Conservation (phyloP, 2,797 vertebrate species). For the Platyrinchus mystaceus region DNA sequence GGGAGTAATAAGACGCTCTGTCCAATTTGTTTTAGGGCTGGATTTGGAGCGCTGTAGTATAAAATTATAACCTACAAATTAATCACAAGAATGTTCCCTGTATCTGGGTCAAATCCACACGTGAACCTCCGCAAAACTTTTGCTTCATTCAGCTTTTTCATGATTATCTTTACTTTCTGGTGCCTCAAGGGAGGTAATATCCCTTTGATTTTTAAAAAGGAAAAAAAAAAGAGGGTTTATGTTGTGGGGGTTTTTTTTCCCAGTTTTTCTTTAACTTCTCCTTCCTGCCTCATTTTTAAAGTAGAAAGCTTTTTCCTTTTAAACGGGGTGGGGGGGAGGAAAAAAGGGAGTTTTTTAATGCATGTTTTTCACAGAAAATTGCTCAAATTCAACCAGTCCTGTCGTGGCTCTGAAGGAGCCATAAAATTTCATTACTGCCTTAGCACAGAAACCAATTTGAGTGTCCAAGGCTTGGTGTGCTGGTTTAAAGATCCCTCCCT, state of each 20-base stretch:
- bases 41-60: not conserved
- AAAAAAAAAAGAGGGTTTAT: rapidly evolving
- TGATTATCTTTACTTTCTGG: not conserved
- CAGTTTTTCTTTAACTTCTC: not conserved
- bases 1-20: not conserved
- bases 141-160: constrained; percentile 61
- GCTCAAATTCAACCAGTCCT: not conserved
- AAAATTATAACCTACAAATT: constrained; percentile 5
- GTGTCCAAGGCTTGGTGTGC: not conserved
- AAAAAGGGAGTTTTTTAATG: not conserved
- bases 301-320: not conserved
- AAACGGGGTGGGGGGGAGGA: not conserved
- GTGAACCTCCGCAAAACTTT: not conserved
- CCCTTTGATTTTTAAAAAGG: not conserved
- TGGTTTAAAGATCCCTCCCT: not conserved
- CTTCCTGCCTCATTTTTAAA: not conserved
- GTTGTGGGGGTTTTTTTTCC: not conserved
- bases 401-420: not conserved
- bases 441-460: not conserved
- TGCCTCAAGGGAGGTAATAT: constrained; percentile 3
- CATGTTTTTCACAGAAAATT: not conserved
- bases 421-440: not conserved
- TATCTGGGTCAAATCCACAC: constrained; percentile 49
- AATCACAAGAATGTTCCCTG: constrained; percentile 6
- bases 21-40: constrained; percentile 6